phyloP scores from a whole-genome alignment of 2,797 vertebrate genomes.

The Neostethus bicornis region DNA sequence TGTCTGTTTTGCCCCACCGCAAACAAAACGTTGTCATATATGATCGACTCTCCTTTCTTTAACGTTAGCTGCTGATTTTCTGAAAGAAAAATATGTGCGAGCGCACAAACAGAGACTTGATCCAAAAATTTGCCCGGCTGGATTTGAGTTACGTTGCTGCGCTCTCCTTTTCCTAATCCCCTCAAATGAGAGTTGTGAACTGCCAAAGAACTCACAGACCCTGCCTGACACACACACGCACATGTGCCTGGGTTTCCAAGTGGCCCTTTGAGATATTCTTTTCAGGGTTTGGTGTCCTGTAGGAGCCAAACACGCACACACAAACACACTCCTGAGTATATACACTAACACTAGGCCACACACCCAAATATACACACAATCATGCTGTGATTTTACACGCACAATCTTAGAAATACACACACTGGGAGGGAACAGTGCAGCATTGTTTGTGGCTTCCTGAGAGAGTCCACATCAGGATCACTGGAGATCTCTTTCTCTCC shows the following conservation, averaged over 20 bases:
- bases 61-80: not conserved
- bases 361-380: conserved; percentile 25
- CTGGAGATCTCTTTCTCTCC: conserved; percentile 52
- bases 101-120: conserved; percentile 15
- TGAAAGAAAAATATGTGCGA: conserved; percentile 3
- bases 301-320: conserved; percentile 33
- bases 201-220: conserved; percentile 60
- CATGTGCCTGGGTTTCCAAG: conserved; percentile 54
- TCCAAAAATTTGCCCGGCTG: conserved; percentile 44
- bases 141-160: conserved; percentile 65
- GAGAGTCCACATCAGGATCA: conserved; percentile 61
- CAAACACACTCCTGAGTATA: conserved; percentile 13
- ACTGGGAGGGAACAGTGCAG: conserved; percentile 64
- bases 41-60: conserved; percentile 14
- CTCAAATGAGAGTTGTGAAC: conserved; percentile 67
- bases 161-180: conserved; percentile 76
- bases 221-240: conserved; percentile 23
- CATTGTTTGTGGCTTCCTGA: conserved; percentile 75
- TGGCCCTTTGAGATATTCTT: conserved; percentile 70
- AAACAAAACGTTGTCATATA: conserved; percentile 21
- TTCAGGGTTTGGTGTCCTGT: conserved; percentile 65
- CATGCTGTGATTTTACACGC: conserved; percentile 17
- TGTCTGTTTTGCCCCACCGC: conserved; percentile 22
- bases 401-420: conserved; percentile 20
- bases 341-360: conserved; percentile 45